Evolutionary conservation across 2,888 invertebrate species (phyloP), one percentile per base, ranked within the genome.

Genomic region (Blastobasis lacticolella): DNA sequence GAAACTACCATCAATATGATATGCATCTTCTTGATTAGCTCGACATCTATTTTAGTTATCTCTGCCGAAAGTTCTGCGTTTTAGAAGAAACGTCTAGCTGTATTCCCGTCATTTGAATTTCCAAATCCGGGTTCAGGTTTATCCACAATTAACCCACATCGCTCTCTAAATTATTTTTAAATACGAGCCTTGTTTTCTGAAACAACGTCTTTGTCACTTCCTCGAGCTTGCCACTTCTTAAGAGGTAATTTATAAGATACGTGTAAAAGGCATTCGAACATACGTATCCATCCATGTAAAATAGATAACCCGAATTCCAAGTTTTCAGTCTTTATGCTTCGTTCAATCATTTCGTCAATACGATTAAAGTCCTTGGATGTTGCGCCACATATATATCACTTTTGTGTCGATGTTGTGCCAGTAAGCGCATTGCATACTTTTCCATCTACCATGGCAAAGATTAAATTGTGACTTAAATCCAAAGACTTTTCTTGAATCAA

Each of bases 1-100:
- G 53, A 58, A 36, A 56, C 51, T 44, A 52, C 46, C 38, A 45
- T 41, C 5, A 54, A 43, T n/a, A 54, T 38, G 9, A 48, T 41
- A 41, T 38, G 37, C 42, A 57, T 51, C 7, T 51, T 36, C 38
- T 52, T 49, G 42, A 54, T 54, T 6, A 57, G 41, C 5, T 5
- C 10, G n/a, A 42, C 9, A 10, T 42, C 36, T 5, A 48, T 37
- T 6, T 37, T 42, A 36, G 48, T 42, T 7, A 49, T 48, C 10
- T 49, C 44, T 8, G 37, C n/a, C 37, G 49, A 9, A n/a, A 10
- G 3, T 5, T 37, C 10, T 3, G 49, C 37, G 10, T 49, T 36
- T 5, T 43, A 4, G 36, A 49, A 49, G 37, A 44, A 49, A 10
- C 49, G 36, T 10, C 44, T 36, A 2, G 10, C 9, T 4, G 49